Base-by-base conservation (phyloP, 2,113 vertebrate genomes). In the Microtus oregoni region DNA sequence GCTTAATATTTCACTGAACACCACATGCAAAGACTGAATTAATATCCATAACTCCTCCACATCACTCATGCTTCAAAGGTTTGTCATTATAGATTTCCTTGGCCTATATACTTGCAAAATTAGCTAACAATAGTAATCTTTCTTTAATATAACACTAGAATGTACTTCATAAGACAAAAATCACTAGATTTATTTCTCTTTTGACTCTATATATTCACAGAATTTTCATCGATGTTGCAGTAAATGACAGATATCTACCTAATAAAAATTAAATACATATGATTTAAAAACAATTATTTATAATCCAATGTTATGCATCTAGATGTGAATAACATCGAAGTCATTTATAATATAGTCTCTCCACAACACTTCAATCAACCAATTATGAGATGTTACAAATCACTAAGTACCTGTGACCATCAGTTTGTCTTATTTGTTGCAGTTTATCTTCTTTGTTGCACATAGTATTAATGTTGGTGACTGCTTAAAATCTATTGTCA, bases 1-100 rank as follows among this genome's bases (percentile, higher is more conserved):
- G 95, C 94, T 97, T 98, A 97, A 97, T 98, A 98, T 96, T 97
- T 97, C 97, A 96, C 90, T 97, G 97, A 97, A 94, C 44, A 97
- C 72, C 94, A 95, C 91, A 95, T 92, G 91, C 88, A 96, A 97
- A 95, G 67, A 89, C 96, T 97, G 96, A 98, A 96, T 97, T 98
- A 98, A 97, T 97, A 97, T 95, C 94, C 89, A 91, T 97, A 97
- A 98, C 77, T 97, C 97, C 97, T 96, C 68, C 58, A 89, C 35
- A 96, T 97, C 97, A 97, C 73, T 98, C 97, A 97, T 95, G 96
- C 75, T 92, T 98, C 95, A 97, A 94, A 97, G 81, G 85, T 94
- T 50, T 94, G 63, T 94, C 76, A 10, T 90, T 98, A 96, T 94
- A 96, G 94, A 97, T 97, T 97, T 95, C 82, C 95, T 92, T 97